Evolutionary conservation across 2,888 invertebrate genomes (phyloP), one percentile per base, ranked within the genome.

Genomic region (Sipha maydis): DNA sequence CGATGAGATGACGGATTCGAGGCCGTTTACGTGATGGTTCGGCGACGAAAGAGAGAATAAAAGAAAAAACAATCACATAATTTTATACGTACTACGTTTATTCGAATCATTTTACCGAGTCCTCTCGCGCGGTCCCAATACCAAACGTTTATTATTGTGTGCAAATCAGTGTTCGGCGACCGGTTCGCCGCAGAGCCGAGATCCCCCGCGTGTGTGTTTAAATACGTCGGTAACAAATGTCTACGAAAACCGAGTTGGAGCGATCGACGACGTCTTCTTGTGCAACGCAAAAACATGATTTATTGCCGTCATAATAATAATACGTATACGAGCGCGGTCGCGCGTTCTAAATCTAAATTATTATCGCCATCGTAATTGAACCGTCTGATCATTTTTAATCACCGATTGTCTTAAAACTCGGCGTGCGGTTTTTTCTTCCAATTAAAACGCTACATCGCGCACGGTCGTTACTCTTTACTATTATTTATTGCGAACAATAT

Each of bases 361-460:
- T 11, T 31, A 31, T 25, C 25, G 25, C 7, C 3, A 34, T 56
- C 56, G 31, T 56, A 56, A 79, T 79, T 79, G 56, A 34, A 79
- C 79, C 11, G 31, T 56, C 78, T 56, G 56, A 78, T 78, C 56
- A 34, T 56, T 79, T 79, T 79, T 56, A 79, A 79, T 79, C 48
- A 31, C 31, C 78, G 31, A 78, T 56, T 79, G 56, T 79, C 7
- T 34, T 25, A 34, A 56, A 1, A 56, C 78, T 25, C 56, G 5
- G 21, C 34, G 79, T 56, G 34, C 31, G 31, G 34, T 31, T 31
- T 61, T 79, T n/a, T 8, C 28, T n/a, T 14, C 71, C 71, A 28
- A 28, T 28, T 71, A 71, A 71, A 31, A 28, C 28, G 71, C 71
- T 17, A 7, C 28, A 28, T 69, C n/a, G 11, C 28, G 17, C 11